Base-by-base conservation (phyloP, 2,113 vertebrate genomes). In the Myrmecophaga tridactyla region DNA sequence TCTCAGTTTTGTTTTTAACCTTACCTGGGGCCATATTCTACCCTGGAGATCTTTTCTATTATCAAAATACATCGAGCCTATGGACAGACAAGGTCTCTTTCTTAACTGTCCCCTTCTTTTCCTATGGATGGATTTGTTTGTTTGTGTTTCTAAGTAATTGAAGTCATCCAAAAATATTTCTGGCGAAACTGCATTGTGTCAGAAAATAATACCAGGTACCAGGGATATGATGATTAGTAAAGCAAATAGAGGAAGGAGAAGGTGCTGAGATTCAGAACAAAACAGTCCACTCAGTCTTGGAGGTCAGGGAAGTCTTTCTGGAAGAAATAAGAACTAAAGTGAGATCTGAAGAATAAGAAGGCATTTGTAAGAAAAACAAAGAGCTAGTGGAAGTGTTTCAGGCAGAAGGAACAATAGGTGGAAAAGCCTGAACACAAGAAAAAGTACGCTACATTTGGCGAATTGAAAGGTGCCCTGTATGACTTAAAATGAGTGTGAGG, bases 21-120 rank as follows among this genome's bases (percentile, higher is more conserved):
- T 95, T 39, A 93, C 60, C 39, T n/a, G 6, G 36, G 46, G 77
- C 17, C 58, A 25, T 86, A 48, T 58, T 93, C 84, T 93, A 75
- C 93, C n/a, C 65, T 89, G 80, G 95, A 94, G 80, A 72, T 81
- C 36, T 93, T 82, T 77, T 92, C 84, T 34, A 90, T 88, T 81
- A 87, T 77, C 60, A 81, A 36, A 56, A 36, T 27, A 23, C 81
- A 86, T 85, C 0, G 1, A 82, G 95, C 53, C 87, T 69, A 43
- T 92, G 72, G 53, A 87, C 53, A 89, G 80, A 67, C 58, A 92
- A 62, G 70, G 43, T 82, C 65, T 67, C 31, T 75, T 94, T 92
- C 51, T 73, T 83, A 83, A 21, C n/a, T 11, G 1, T 78, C 18
- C 34, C 20, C n/a, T 65, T 83, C 43, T n/a, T 83, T 92, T 87